phyloP scores from a whole-genome alignment of 2,888 invertebrate species.

The Kuschelorhynchus macadamiae region DNA sequence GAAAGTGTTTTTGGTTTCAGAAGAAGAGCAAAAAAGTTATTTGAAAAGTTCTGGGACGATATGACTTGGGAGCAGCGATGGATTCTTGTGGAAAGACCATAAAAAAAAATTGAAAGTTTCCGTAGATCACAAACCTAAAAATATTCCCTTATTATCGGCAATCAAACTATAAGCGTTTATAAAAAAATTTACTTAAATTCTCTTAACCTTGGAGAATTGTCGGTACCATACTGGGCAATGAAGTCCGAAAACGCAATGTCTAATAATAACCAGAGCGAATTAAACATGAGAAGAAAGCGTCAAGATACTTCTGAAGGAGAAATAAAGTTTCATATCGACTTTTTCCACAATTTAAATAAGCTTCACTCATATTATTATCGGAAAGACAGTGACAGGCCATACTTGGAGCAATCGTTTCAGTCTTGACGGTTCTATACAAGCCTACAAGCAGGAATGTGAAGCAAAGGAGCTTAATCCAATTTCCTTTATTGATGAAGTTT shows the following conservation, averaged over 20 bases:
- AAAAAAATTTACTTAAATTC: constrained; percentile 15
- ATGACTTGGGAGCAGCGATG: too few species aligned
- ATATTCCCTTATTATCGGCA: constrained; percentile 10
- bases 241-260: not conserved
- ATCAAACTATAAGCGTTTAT: constrained; percentile 7
- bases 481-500: not conserved
- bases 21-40: too few species aligned
- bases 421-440: not conserved
- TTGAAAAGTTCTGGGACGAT: too few species aligned
- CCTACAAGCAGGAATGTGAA: not conserved
- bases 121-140: constrained; percentile 15
- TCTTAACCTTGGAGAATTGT: constrained; percentile 18
- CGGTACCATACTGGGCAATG: constrained; percentile 13
- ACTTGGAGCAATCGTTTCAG: not conserved
- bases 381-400: not conserved
- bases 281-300: not conserved
- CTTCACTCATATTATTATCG: not conserved
- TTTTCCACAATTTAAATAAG: not conserved
- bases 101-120: constrained; percentile 9
- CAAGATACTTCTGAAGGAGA: not conserved
- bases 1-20: too few species aligned
- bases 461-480: not conserved
- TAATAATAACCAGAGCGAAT: not conserved
- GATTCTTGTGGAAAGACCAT: constrained; percentile 6
- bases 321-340: too few species aligned